Evolutionary conservation across 2,888 invertebrate genomes (phyloP), one percentile per base, ranked within the genome.

Genomic region (Nysson spinosus): DNA sequence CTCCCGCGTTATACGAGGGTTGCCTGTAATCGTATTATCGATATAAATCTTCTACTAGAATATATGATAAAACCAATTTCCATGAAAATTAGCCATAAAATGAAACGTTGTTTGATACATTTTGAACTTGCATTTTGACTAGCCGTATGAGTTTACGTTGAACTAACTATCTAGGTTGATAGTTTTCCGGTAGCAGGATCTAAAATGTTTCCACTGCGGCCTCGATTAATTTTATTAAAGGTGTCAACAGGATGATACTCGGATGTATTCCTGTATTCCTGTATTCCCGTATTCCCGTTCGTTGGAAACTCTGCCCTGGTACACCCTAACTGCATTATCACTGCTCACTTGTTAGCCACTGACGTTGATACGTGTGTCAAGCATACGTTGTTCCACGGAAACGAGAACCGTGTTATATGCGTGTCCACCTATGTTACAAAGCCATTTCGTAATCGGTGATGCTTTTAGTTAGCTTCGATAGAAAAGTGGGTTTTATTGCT

Each of bases 341-440:
- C 55, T 32, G 16, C 16, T 11, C 47, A 24, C 35, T 57, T 14
- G 46, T 43, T 61, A 35, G 34, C 26, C 60, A 51, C 55, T 57
- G 65, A 73, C 70, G 61, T 73, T 69, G 57, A 72, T 69, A 65
- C 49, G 54, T 51, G 47, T 69, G 69, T 73, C 70, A 69, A 47
- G 54, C 56, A 51, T 65, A 71, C 47, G 43, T 71, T 67, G 43
- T 24, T 35, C 20, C 54, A 32, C 42, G 39, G 37, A 69, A 69
- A 56, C 28, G 35, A 24, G 47, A 54, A 61, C 47, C 51, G 35
- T 55, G 54, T 73, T 60, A 61, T 32, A 39, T 37, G 16, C 12
- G 28, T 28, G 32, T 34, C 20, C 32, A 22, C 14, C 50, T 54
- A 40, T 39, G 54, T 43, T 52, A 19, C 39, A 39, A 39, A 65